These are phyloP conservation scores for Percopsis omiscomaycus DNA, from an alignment of 2,797 vertebrate genomes.

Conservation along the genomic window DNA sequence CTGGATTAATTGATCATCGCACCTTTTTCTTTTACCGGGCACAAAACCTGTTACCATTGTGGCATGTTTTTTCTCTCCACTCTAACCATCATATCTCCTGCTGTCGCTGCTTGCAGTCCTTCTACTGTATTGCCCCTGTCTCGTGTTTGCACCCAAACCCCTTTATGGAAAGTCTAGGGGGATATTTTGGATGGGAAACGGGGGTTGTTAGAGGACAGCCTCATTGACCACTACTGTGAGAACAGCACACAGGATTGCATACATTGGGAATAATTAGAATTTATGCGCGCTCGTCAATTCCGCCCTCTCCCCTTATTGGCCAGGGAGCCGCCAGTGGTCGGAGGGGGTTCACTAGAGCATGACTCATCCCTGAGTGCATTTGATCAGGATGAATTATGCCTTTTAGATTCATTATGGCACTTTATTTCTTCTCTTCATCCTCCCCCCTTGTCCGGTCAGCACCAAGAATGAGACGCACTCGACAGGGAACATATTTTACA, in stretches of 20 bases:
- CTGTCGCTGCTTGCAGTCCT: conserved; percentile 53
- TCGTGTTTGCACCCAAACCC: conserved; percentile 52
- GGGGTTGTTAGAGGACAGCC: conserved; percentile 53
- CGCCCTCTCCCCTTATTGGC: conserved; percentile 52
- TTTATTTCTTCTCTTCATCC: conserved; percentile 78
- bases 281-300: conserved; percentile 70
- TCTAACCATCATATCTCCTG: conserved; percentile 15
- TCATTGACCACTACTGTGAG: conserved; percentile 63
- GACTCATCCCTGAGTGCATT: conserved; percentile 77
- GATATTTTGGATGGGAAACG: conserved; percentile 18
- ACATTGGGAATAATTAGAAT: conserved; percentile 79
- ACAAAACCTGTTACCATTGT: conserved; percentile 21
- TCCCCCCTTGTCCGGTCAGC: conserved; percentile 72
- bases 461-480: conserved; percentile 73
- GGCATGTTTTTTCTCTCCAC: conserved; percentile 67
- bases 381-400: conserved; percentile 81
- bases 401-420: conserved; percentile 82
- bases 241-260: conserved; percentile 63
- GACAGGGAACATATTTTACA: conserved; percentile 81
- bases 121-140: conserved; percentile 49
- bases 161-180: conserved; percentile 56
- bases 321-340: conserved; percentile 71
- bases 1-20: conserved; percentile 97
- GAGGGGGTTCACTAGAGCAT: conserved; percentile 72
- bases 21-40: conserved; percentile 78